phyloP scores from a whole-genome alignment of 2,113 vertebrate genomes.

The Chaetura pelagica region DNA sequence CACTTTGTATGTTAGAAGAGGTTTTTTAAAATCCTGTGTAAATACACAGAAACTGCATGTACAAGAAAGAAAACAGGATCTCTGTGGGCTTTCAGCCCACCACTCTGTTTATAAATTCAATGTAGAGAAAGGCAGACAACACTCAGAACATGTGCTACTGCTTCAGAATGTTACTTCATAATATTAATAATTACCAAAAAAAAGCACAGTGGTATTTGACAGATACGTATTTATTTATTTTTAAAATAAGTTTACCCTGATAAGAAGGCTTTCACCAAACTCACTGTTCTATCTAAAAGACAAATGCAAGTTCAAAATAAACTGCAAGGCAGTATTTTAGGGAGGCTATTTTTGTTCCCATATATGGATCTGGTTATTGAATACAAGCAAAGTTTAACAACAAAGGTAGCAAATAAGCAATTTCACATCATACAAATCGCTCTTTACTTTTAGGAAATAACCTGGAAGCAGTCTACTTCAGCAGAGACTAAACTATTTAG shows the following conservation, averaged over 20 bases:
- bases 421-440: background rate
- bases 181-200: background rate
- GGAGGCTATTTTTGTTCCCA: background rate
- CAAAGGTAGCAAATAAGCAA: background rate
- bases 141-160: background rate
- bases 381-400: background rate
- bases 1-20: background rate
- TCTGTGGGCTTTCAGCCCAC: background rate
- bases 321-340: background rate
- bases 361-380: background rate
- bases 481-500: background rate
- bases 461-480: background rate
- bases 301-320: background rate
- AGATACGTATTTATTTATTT: background rate
- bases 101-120: background rate
- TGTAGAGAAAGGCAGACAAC: background rate
- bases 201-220: background rate
- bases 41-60: background rate
- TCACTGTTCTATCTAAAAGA: background rate
- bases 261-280: background rate
- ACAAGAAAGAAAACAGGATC: background rate
- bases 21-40: background rate
- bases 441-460: background rate
- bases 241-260: background rate
- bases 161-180: background rate